A percentile compares a stretch with the other conserved stretches of the same genome.
Conservation (phyloP, 2,113 vertebrate genomes). For the Gymnogyps californianus region DNA sequence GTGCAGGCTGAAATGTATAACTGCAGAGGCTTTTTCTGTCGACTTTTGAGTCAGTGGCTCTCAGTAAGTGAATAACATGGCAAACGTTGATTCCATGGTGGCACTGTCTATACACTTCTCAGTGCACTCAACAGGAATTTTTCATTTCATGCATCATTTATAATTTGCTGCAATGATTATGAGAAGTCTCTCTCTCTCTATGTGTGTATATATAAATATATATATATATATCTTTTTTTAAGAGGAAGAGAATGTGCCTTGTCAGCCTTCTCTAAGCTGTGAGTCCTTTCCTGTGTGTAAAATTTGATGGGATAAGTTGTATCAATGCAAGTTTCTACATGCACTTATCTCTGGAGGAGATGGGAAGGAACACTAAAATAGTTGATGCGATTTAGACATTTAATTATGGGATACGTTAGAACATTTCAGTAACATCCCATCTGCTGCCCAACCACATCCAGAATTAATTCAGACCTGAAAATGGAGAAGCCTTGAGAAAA, state of each 20-base stretch:
- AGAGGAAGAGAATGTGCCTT: background rate
- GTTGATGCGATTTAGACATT: background rate
- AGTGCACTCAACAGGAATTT: slow-evolving; percentile 14
- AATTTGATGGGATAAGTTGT: background rate
- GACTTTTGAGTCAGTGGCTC: background rate
- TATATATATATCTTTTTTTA: background rate
- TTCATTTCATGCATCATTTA: slow-evolving; percentile 61
- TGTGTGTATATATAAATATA: background rate
- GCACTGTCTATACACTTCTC: background rate
- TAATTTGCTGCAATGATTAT: slow-evolving; percentile 15
- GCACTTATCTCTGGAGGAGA: background rate
- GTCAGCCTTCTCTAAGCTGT: background rate
- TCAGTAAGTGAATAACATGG: background rate
- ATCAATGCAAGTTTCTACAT: background rate
- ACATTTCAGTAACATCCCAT: background rate
- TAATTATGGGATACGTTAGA: background rate
- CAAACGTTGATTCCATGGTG: background rate
- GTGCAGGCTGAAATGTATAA: background rate
- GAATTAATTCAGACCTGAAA: background rate
- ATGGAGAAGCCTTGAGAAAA: background rate
- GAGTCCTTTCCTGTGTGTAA: background rate
- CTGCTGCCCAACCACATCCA: background rate
- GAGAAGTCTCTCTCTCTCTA: background rate
- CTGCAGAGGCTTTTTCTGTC: background rate
- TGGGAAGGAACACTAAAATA: background rate